Base-by-base conservation (phyloP, 1,140 invertebrate species). In the Matsumurasca onukii region DNA sequence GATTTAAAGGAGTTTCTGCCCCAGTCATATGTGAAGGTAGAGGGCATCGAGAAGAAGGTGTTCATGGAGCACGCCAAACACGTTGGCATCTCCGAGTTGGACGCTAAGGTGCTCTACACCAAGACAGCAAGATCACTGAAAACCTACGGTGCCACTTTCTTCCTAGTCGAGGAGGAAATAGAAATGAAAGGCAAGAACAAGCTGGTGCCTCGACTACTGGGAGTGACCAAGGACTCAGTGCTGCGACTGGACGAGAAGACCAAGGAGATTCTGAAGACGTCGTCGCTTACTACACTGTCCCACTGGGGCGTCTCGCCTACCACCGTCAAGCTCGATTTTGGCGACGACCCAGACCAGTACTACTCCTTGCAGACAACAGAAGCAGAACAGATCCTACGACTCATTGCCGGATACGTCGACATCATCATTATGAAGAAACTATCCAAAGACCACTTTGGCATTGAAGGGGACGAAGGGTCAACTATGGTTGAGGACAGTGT, bases 311-410 rank as follows among this genome's bases (percentile, higher is more conserved):
- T 98, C 49, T 98, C 95, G 29, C 95, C 96, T 0, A 99, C 99
- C 79, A 98, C 95, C n/a, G 99, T 99, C 78, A 99, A 97, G 0
- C 84, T 99, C 39, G 98, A 99, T 83, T 99, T 99, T 83, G 98
- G 98, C 0, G 98, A 99, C 78, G 99, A 99, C 80, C 95, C 96
- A 27, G 97, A 99, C 80, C 89, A 93, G 75, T 99, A 99, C 83
- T 99, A 99, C 82, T 98, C 95, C 34, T 97, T 99, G 34, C 97
- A 99, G 80, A 99, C 98, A 0, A 92, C 94, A 1, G 98, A 99
- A 81, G 98, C 96, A 5, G 98, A 99, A 80, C 97, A 98, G 81
- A 99, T 99, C 74, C 88, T 97, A 65, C 95, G 98, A 77, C 86
- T 99, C 31, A 99, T 99, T 77, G 92, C 95, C 65, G 98, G 98